Evolutionary conservation across 2,888 invertebrate species (phyloP).

Genomic region (Ophonus ardosiacus): DNA sequence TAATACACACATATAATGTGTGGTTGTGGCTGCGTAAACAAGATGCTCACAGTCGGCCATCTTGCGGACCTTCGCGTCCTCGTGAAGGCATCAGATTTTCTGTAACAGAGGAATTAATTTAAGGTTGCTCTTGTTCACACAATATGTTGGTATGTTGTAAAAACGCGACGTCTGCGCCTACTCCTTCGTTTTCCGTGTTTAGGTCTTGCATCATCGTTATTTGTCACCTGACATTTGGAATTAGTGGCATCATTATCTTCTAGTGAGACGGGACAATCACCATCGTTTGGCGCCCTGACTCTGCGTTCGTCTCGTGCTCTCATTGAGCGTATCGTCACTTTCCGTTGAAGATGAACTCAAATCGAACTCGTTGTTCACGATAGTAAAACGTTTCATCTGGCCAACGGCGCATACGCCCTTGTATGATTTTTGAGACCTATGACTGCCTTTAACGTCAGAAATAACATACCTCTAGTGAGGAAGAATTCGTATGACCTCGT

Average conservation of each 20-base stretch:
- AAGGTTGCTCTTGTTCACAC: not conserved
- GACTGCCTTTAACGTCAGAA: not conserved
- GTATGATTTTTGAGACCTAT: not conserved
- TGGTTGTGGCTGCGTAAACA: too few relatives aligned
- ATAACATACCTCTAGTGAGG: not conserved
- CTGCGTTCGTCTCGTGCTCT: not conserved
- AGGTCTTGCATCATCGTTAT: too few relatives aligned
- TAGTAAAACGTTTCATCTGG: not conserved
- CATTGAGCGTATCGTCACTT: not conserved
- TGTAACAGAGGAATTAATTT: not conserved
- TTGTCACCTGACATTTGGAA: not conserved
- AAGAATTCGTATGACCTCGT: not conserved
- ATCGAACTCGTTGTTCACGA: not conserved
- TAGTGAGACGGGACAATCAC: not conserved
- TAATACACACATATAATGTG: too few relatives aligned
- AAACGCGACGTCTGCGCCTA: too few relatives aligned
- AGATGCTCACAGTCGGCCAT: not conserved
- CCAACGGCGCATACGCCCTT: not conserved
- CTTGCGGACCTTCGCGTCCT: not conserved
- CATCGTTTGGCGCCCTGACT: not conserved
- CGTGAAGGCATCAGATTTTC: not conserved
- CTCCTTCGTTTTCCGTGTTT: too few relatives aligned
- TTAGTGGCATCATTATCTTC: not conserved
- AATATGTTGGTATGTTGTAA: not conserved
- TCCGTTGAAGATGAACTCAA: not conserved